A percentile compares a stretch with the other conserved stretches of the same genome.
Conservation (phyloP, 1,140 invertebrate genomes). For the Conus ventricosus region DNA sequence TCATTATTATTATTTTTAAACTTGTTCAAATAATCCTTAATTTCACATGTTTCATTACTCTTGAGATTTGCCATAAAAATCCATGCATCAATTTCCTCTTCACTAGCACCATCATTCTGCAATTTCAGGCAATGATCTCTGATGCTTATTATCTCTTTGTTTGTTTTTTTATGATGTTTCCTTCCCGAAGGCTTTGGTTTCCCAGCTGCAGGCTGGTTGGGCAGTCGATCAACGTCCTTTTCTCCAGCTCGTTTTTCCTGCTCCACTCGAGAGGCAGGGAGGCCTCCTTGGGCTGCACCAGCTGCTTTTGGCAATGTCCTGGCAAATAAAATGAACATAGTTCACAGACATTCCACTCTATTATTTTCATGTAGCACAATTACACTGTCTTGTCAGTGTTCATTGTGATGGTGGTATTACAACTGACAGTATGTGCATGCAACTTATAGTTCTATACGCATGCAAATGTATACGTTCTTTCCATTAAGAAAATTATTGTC, state of each 20-base stretch:
- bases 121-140: not conserved
- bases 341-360: no score
- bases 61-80: slow-evolving; percentile 31
- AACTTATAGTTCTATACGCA: no score
- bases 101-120: slow-evolving; percentile 17
- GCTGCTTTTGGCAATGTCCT: not conserved
- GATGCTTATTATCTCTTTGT: not conserved
- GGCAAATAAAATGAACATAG: not conserved
- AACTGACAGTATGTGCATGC: no score
- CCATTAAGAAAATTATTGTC: no score
- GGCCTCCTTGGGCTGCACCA: not conserved
- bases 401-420: no score
- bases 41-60: slow-evolving; percentile 14
- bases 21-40: slow-evolving; percentile 10
- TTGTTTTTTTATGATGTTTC: not conserved
- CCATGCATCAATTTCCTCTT: slow-evolving; percentile 29
- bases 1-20: not conserved
- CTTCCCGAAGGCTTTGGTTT: not conserved
- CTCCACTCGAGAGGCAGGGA: not conserved
- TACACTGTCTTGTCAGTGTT: no score
- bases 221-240: not conserved
- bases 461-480: no score
- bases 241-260: not conserved
- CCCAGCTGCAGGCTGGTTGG: not conserved
- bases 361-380: no score